Base-by-base conservation (phyloP, 64 coral and sea anemone genomes). In the Acropora yongei region DNA sequence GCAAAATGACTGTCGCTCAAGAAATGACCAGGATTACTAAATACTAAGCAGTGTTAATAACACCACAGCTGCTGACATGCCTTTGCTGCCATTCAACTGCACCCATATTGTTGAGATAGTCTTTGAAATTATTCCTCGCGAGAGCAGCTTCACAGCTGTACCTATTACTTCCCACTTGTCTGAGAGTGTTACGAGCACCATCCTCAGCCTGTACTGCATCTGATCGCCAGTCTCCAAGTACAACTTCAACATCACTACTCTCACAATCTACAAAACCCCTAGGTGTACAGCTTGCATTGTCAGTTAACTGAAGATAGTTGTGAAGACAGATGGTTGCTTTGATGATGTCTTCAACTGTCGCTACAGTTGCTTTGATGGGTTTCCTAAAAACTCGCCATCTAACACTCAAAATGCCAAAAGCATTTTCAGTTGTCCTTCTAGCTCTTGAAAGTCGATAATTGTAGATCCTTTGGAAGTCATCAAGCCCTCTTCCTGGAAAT, bases 361-460 rank as follows among this genome's bases (percentile, higher is more conserved):
- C 42, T 30, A 83, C 49, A 60, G 60, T 63, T 18, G 16, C 49
- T 1, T 55, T 16, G n/a, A 60, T 83, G 40, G 80, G 80, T 9
- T 5, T 50, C 49, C 80, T 83, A 63, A 83, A 83, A 41, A 83
- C 42, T 13, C 80, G 60, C 80, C 85, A 88, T 72, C 68, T 75
- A 48, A 47, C 69, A 46, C 45, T 68, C 68, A 57, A 53, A 58
- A 82, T 82, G 30, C 79, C 79, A 51, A 82, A 82, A 47, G 79
- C 20, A 41, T 82, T 82, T 82, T 82, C 79, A 57, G 57, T 10
- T 9, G 47, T 82, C 30, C 47, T 41, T 10, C 79, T 82, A 41
- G 48, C 53, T 55, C 47, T 1, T 82, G 79, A 55, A 20, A 82
- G 20, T 8, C 50, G 60, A 2, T 83, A 61, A 3, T 83, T 83